Base-by-base conservation (phyloP, 2,888 invertebrate genomes). In the Dynastes maya region DNA sequence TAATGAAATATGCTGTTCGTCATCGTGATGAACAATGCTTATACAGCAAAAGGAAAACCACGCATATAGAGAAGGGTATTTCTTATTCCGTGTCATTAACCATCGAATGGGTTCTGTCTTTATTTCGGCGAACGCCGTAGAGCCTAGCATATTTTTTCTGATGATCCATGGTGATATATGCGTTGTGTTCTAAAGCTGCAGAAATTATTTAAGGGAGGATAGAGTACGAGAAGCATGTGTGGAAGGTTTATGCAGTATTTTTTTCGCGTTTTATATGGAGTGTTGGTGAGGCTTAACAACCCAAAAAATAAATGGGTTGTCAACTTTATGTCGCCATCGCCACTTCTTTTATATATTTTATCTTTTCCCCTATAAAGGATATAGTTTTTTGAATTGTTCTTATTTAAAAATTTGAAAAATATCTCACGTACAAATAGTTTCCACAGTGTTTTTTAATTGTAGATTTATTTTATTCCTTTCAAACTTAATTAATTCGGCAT, bases 81-180 rank as follows among this genome's bases (percentile, higher is more conserved):
- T 78, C 78, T 78, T 78, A 72, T 78, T 78, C 78, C 78, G 78
- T 51, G 65, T 74, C 78, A 78, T 78, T 78, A 72, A 71, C 64
- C 78, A 78, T 78, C 72, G 78, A 78, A 78, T 78, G 78, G 72
- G 72, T 64, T 76, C 53, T 13, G 78, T 61, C 78, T 77, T 71
- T 72, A 78, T 72, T 78, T 55, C 53, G 64, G 72, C 64, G 63
- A 63, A 72, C 40, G 63, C 45, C 37, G 64, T 49, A 40, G 53
- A 55, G 68, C 29, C 76, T 40, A 67, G 45, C 76, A 65, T 76
- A 76, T 49, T 76, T 76, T 53, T 64, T 53, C 58, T 55, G 65
- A 76, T 67, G 76, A 65, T 76, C 76, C 67, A 68, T 55, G 16
- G 65, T 68, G 58, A 67, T 68, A 74, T 74, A 74, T 74, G 72